Base-by-base conservation (phyloP, 1,140 invertebrate genomes). In the Tyrophagus putrescentiae region DNA sequence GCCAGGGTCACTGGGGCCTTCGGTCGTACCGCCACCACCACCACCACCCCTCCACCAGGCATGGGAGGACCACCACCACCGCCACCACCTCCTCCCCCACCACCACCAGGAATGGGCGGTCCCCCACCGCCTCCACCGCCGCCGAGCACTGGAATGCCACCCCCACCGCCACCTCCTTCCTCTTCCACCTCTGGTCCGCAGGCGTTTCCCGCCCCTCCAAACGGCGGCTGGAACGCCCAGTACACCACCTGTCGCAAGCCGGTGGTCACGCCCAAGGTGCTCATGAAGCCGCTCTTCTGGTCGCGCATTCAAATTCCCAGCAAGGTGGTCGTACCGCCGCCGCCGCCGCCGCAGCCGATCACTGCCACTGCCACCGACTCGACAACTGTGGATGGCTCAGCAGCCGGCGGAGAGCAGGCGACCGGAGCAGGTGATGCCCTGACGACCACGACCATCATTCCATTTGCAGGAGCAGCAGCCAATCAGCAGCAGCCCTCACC, bases 281-380 rank as follows among this genome's bases (percentile, higher is more conserved):
- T 88, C 0, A 96, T 97, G 91, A 91, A 87, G 70, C 89, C 92
- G 0, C 74, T 97, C 1, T 97, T 92, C 68, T 97, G 93, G 93
- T 92, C 88, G 4, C 79, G 90, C 65, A 87, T 96, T 65, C 76
- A 93, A 64, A 80, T 87, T n/a, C n/a, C n/a, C n/a, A n/a, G n/a
- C n/a, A n/a, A n/a, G n/a, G n/a, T n/a, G n/a, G n/a, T n/a, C n/a
- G n/a, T n/a, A n/a, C n/a, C n/a, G n/a, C n/a, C n/a, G 28, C 52
- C 45, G 13, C 25, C 52, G n/a, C n/a, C 13, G 39, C 11, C 16
- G n/a, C 11, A 11, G 16, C 21, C 3, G n/a, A 9, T 11, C 27
- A 7, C 57, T 1, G 18, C n/a, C 29, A 31, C n/a, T 13, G 4
- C n/a, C n/a, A n/a, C n/a, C n/a, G n/a, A n/a, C n/a, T n/a, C n/a